Percentiles rank a stretch among this genome's conserved stretches.
Evolutionary conservation across 1,140 invertebrate species (phyloP).

Genomic region (Chionoecetes opilio): DNA sequence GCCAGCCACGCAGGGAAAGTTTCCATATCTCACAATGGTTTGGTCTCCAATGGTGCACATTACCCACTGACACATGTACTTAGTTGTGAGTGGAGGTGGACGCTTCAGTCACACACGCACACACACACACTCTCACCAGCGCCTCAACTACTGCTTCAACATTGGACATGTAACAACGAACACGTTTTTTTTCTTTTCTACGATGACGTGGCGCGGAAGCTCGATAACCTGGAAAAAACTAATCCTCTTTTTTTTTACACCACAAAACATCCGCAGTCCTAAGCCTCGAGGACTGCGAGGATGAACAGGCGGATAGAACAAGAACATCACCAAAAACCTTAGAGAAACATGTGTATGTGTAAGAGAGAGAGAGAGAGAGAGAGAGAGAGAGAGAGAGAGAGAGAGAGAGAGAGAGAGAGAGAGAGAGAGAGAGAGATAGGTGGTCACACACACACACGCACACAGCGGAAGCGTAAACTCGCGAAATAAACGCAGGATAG

Average conservation of each 20-base stretch:
- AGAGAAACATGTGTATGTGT: too few species aligned
- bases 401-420: too few species aligned
- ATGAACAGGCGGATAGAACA: background rate
- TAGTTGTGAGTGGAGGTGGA: background rate
- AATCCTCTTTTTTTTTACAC: background rate
- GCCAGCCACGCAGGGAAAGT: background rate
- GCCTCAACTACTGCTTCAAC: background rate
- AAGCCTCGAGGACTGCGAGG: background rate
- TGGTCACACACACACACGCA: background rate
- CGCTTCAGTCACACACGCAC: background rate
- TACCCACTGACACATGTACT: background rate
- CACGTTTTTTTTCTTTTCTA: background rate
- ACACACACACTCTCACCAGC: background rate
- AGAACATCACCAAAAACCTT: background rate
- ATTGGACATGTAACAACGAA: background rate
- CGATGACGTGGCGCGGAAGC: conserved; percentile 12
- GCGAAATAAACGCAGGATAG: background rate
- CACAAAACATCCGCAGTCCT: background rate
- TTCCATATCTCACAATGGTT: background rate
- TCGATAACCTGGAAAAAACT: background rate
- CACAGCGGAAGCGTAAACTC: background rate
- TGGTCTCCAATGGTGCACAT: background rate
- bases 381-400: too few species aligned
- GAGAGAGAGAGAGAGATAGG: too few species aligned
- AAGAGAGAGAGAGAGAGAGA: too few species aligned